A percentile compares a stretch with the other conserved stretches of the same genome.
phyloP scores from a whole-genome alignment of 2,888 invertebrate genomes.

The Norana najaformis region DNA sequence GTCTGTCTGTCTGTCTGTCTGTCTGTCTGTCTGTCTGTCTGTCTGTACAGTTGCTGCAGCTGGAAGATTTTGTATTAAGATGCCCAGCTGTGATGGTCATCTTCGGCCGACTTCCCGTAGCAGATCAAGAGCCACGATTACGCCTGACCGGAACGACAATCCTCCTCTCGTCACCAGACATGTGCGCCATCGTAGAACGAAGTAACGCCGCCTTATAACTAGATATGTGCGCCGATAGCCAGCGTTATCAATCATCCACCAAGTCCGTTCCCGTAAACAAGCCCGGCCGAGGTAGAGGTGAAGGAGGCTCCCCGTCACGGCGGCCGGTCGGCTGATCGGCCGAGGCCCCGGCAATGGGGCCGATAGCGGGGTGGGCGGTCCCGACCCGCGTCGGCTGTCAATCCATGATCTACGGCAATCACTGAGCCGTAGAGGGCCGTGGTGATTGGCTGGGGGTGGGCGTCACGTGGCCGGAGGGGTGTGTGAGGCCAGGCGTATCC shows the following conservation, averaged over 20 bases:
- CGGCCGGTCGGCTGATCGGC: background rate
- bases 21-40: background rate
- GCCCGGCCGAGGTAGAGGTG: background rate
- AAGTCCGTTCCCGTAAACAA: background rate
- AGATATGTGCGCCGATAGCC: constrained; percentile 6
- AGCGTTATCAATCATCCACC: background rate
- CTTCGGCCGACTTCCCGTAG: background rate
- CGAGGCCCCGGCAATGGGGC: background rate
- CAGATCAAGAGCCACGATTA: constrained; percentile 13
- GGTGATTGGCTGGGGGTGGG: background rate
- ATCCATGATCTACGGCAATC: background rate
- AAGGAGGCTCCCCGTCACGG: background rate
- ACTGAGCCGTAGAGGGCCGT: background rate
- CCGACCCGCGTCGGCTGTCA: background rate
- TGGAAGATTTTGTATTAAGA: background rate
- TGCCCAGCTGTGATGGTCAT: background rate
- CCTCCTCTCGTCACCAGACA: background rate
- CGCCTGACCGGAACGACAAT: background rate
- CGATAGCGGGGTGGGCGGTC: background rate
- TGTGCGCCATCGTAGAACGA: constrained; percentile 13
- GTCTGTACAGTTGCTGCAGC: background rate
- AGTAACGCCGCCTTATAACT: background rate
- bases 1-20: no score
- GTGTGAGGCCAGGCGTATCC: background rate
- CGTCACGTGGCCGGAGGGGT: constrained; percentile 13